phyloP scores from a whole-genome alignment of 2,888 invertebrate species.

The Atethmia centrago region DNA sequence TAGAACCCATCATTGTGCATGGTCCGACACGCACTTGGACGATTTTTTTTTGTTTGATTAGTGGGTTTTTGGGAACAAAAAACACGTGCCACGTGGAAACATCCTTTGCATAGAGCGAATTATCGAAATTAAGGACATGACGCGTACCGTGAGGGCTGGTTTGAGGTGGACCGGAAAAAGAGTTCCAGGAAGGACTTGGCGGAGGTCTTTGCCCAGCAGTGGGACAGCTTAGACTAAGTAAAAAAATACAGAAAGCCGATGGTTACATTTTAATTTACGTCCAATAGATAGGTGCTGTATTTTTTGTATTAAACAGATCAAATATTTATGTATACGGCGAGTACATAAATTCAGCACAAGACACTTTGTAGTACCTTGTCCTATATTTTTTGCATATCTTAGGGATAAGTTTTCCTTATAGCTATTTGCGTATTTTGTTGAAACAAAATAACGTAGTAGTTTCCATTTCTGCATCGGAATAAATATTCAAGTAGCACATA shows the following conservation, averaged over 20 bases:
- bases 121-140: background rate
- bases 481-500: slow-evolving; percentile 16
- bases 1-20: too few species aligned
- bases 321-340: background rate
- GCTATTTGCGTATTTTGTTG: background rate
- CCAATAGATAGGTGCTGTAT: background rate
- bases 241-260: too few species aligned
- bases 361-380: background rate
- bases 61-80: too few species aligned
- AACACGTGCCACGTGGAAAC: background rate
- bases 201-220: too few species aligned
- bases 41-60: background rate
- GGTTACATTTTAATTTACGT: background rate
- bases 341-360: background rate
- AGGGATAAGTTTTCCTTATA: background rate
- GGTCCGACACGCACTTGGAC: too few species aligned
- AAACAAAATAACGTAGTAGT: slow-evolving; percentile 1
- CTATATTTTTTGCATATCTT: slow-evolving; percentile 5
- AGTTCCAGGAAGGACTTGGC: too few species aligned
- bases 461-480: slow-evolving; percentile 18
- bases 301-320: background rate
- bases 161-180: background rate
- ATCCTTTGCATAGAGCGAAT: background rate
- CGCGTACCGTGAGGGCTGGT: too few species aligned
- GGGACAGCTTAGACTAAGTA: too few species aligned